phyloP scores from a whole-genome alignment of 2,797 vertebrate species.

The Calcarius lapponicus region DNA sequence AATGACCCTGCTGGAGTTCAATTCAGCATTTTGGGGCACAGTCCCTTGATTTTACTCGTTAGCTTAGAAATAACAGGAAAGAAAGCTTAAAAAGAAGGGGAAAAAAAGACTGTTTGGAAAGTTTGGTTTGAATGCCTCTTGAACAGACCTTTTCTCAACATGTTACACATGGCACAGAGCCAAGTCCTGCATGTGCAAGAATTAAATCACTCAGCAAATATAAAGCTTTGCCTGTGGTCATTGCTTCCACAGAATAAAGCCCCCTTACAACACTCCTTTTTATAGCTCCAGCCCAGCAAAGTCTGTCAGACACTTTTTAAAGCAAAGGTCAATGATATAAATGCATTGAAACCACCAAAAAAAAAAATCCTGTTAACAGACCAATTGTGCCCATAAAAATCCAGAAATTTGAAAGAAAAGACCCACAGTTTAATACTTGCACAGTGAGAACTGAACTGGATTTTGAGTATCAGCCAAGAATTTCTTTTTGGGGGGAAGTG shows the following conservation, averaged over 20 bases:
- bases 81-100: background rate
- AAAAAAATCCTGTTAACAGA: conserved; percentile 58
- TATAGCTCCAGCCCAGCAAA: conserved; percentile 62
- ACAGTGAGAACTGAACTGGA: conserved; percentile 36
- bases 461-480: conserved; percentile 51
- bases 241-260: conserved; percentile 71
- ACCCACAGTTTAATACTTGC: conserved; percentile 46
- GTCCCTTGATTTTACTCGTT: background rate
- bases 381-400: conserved; percentile 58
- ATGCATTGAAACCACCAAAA: conserved; percentile 42
- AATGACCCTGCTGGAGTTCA: background rate
- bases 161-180: conserved; percentile 60
- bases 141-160: conserved; percentile 60
- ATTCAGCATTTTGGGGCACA: background rate
- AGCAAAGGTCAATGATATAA: conserved; percentile 75
- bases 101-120: background rate
- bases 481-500: conserved; percentile 22
- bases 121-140: conserved; percentile 40
- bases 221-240: conserved; percentile 75
- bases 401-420: conserved; percentile 66
- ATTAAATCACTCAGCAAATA: conserved; percentile 76
- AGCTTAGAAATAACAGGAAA: conserved; percentile 63
- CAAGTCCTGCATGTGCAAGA: conserved; percentile 68
- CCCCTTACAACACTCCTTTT: conserved; percentile 73
- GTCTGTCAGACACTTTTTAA: conserved; percentile 66